Base-by-base conservation (phyloP, 2,888 invertebrate genomes). In the Cremastinae sp. region DNA sequence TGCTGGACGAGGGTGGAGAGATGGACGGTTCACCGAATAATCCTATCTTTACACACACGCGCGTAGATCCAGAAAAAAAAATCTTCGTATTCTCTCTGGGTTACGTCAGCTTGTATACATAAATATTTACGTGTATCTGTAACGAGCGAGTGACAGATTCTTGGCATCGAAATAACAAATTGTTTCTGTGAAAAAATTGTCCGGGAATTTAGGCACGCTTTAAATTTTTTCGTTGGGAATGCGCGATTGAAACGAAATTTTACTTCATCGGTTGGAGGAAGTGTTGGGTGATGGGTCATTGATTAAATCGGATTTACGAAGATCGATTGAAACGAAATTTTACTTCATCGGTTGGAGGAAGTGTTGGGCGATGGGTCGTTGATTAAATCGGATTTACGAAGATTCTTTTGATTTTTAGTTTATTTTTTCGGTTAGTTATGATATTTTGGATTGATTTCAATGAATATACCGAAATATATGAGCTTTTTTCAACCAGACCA, bases 1-100 rank as follows among this genome's bases (percentile, higher is more conserved):
- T 65, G 74, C 22, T 74, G 76, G 70, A 69, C 59, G 73, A 75
- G 74, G 65, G 76, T 70, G 73, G 61, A 28, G 53, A 61, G 58
- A 73, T 76, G 53, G 61, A 74, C 74, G 69, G 65, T 74, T 61
- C 65, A 54, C 54, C 76, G 76, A 62, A 69, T 70, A 41, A 38
- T 59, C 73, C 73, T 59, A 73, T 49, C 54, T 54, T 12, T 53
- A 3, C 22, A 14, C 34, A 34, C 49, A 41, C 38, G 64, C 28
- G 28, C 28, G 28, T 65, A 61, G 43, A 34, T 36, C 34, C 59
- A 54, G 47, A 8, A 43, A 14, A 8, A 43, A 14, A 69, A 56
- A 75, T 69, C 68, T 76, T 68, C 20, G 53, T 64, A 53, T 51
- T 41, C 62, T 49, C 9, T 38, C 45, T 45, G 36, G 73, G 43